Conservation (phyloP, 2,113 vertebrate species). For the Tachysurus vachellii region DNA sequence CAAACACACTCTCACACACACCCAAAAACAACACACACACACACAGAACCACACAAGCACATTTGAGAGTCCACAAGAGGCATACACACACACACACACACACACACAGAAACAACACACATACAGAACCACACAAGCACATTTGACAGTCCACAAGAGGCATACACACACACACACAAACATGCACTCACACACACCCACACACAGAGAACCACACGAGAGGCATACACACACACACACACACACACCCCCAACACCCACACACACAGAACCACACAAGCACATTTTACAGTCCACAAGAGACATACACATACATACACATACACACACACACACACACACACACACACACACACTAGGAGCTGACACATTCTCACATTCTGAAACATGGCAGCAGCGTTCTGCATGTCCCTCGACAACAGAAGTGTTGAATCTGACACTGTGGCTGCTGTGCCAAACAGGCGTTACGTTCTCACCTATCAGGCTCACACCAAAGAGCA, state of each 20-base stretch:
- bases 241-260: too few species aligned
- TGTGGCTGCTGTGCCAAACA: slow-evolving; percentile 15
- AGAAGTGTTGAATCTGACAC: slow-evolving; percentile 30
- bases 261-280: background rate
- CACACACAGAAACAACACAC: background rate
- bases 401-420: slow-evolving; percentile 28
- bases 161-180: too few species aligned
- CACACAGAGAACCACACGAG: too few species aligned
- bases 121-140: background rate
- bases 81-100: background rate
- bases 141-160: slow-evolving; percentile 33
- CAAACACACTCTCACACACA: background rate
- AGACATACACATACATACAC: background rate
- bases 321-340: too few species aligned
- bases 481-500: slow-evolving; percentile 4
- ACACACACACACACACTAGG: background rate
- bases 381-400: slow-evolving; percentile 29
- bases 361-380: slow-evolving; percentile 11
- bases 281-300: too few species aligned
- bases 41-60: too few species aligned
- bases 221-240: too few species aligned
- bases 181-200: too few species aligned
- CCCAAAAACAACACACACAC: too few species aligned
- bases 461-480: slow-evolving; percentile 33
- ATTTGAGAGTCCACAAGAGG: too few species aligned